phyloP scores from a whole-genome alignment of 2,113 vertebrate genomes.

The Argyrosomus japonicus region DNA sequence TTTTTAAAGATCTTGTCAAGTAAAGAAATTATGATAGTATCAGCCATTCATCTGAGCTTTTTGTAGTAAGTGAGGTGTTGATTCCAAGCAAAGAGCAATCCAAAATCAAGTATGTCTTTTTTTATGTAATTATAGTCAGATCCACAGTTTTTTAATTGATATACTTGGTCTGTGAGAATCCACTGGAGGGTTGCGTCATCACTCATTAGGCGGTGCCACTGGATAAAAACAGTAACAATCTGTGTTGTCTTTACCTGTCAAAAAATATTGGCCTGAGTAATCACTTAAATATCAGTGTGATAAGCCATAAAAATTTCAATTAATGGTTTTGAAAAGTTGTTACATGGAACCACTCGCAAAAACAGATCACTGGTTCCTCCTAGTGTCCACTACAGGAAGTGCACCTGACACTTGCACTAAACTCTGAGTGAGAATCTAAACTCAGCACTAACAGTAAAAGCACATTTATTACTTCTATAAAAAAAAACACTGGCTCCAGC shows the following conservation, averaged over 20 bases:
- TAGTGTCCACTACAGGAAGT: conserved; percentile 59
- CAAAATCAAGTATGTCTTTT: not conserved
- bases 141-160: not conserved
- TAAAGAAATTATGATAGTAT: not conserved
- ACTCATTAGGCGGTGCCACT: too few relatives aligned
- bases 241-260: not conserved
- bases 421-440: conserved; percentile 3
- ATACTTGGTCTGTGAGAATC: not conserved
- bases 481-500: conserved; percentile 58
- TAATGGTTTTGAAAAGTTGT: not conserved
- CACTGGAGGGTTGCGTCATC: not conserved
- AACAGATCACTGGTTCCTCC: conserved; percentile 73
- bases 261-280: not conserved
- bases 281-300: not conserved
- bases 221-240: not conserved
- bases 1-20: not conserved
- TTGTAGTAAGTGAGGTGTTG: not conserved
- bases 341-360: not conserved
- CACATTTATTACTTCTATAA: conserved; percentile 62
- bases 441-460: conserved; percentile 45
- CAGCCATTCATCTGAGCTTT: not conserved
- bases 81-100: too few relatives aligned
- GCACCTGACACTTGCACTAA: conserved; percentile 12
- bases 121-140: not conserved
- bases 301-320: not conserved